Evolutionary conservation across 2,888 invertebrate species (phyloP).

Genomic region (Protonemura montana): DNA sequence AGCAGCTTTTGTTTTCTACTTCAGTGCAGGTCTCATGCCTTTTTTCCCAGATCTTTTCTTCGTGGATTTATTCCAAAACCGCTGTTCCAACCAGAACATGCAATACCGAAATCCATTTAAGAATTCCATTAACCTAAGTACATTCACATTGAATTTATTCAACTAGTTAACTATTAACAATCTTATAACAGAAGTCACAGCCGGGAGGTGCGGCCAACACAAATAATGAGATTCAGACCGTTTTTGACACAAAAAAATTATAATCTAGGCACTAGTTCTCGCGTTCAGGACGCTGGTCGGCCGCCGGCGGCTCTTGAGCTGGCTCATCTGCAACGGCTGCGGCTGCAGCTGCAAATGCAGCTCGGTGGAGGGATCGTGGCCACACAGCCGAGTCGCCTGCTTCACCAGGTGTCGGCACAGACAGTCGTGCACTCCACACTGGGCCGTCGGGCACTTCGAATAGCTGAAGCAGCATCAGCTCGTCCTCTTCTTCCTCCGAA

Average conservation of each 20-base stretch:
- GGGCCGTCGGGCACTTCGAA: constrained; percentile 61
- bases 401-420: constrained; percentile 27
- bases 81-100: no score
- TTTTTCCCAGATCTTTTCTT: no score
- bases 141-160: neutral
- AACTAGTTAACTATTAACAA: neutral
- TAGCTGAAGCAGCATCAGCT: constrained; percentile 67
- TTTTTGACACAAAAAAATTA: no score
- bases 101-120: no score
- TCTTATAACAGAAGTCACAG: neutral
- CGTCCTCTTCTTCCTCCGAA: constrained; percentile 59
- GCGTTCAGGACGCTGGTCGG: neutral
- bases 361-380: neutral
- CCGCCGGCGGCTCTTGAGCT: neutral
- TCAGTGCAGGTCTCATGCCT: no score
- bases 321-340: neutral
- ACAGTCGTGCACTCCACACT: constrained; percentile 37
- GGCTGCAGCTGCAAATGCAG: neutral
- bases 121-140: no score
- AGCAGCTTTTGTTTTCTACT: no score
- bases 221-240: neutral
- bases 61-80: no score
- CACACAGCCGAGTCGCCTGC: neutral
- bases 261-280: no score
- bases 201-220: neutral